phyloP scores from a whole-genome alignment of 2,797 vertebrate genomes.

The Bucorvus abyssinicus region DNA sequence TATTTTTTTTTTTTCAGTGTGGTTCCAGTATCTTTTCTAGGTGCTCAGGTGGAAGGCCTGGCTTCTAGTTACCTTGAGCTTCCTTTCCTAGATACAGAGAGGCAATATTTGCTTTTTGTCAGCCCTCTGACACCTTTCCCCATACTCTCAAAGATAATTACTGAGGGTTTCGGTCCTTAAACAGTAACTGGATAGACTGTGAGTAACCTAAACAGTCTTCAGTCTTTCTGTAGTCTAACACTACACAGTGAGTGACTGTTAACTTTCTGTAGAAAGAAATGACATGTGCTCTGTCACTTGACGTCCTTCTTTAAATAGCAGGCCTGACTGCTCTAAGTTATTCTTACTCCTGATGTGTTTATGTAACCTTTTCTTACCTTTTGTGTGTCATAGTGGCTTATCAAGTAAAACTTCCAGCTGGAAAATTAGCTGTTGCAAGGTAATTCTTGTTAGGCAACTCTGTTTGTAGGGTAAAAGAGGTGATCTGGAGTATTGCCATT shows the following conservation, averaged over 20 bases:
- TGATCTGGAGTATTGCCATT: background rate
- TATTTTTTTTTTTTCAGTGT: background rate
- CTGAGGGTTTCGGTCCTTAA: background rate
- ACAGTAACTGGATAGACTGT: background rate
- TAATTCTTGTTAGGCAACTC: background rate
- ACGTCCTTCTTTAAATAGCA: background rate
- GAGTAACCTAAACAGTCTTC: background rate
- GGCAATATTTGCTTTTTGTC: background rate
- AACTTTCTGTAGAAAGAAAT: background rate
- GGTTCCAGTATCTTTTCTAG: background rate
- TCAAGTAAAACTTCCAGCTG: background rate
- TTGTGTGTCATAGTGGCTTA: background rate
- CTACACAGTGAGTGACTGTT: background rate
- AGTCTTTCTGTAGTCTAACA: background rate
- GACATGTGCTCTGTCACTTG: background rate
- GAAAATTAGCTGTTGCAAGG: background rate
- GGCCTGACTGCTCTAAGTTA: background rate
- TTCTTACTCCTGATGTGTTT: background rate
- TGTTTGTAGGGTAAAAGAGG: background rate
- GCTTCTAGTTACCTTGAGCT: background rate
- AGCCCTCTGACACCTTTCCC: background rate
- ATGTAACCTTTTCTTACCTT: background rate
- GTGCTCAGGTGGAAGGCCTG: rapidly evolving
- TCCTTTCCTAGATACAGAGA: background rate
- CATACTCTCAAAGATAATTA: background rate